Evolutionary conservation across 1,140 invertebrate species (phyloP).

Genomic region (Papilio xuthus): DNA sequence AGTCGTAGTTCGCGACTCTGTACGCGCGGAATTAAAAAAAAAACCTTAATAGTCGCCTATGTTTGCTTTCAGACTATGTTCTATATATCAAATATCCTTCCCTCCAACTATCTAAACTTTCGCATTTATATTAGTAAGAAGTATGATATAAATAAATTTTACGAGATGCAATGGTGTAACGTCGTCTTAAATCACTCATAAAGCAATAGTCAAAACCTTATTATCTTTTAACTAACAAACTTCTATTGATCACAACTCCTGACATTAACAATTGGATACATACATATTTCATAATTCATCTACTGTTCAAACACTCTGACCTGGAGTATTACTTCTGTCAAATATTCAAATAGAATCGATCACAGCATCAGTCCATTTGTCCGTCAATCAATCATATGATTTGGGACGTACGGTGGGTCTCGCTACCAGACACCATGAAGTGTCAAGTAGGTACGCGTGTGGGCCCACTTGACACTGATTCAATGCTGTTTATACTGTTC

Average conservation of each 20-base stretch:
- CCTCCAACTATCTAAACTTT: neutral
- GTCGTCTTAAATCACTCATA: neutral
- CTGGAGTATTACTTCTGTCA: constrained; percentile 21
- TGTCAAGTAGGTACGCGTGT: constrained; percentile 34
- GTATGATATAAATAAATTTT: too few relatives aligned
- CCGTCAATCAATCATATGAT: constrained; percentile 44
- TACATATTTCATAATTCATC: constrained; percentile 14
- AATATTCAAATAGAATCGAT: constrained; percentile 38
- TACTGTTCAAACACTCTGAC: constrained; percentile 20
- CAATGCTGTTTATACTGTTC: constrained; percentile 31
- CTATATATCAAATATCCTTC: too few relatives aligned
- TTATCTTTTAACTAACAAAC: neutral
- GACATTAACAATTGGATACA: constrained; percentile 16
- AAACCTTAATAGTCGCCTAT: too few relatives aligned
- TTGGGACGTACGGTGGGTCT: constrained; percentile 26
- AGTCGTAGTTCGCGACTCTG: too few relatives aligned
- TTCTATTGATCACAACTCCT: constrained; percentile 1
- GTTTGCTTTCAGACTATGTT: too few relatives aligned
- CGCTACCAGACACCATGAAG: constrained; percentile 33
- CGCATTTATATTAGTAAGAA: too few relatives aligned
- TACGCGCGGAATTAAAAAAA: too few relatives aligned
- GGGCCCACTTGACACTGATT: constrained; percentile 36
- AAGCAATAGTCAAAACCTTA: neutral
- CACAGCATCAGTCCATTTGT: constrained; percentile 41
- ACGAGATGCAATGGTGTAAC: too few relatives aligned